A percentile compares a stretch with the other conserved stretches of the same genome.
phyloP scores from a whole-genome alignment of 2,797 vertebrate genomes.

The Sciurus carolinensis region DNA sequence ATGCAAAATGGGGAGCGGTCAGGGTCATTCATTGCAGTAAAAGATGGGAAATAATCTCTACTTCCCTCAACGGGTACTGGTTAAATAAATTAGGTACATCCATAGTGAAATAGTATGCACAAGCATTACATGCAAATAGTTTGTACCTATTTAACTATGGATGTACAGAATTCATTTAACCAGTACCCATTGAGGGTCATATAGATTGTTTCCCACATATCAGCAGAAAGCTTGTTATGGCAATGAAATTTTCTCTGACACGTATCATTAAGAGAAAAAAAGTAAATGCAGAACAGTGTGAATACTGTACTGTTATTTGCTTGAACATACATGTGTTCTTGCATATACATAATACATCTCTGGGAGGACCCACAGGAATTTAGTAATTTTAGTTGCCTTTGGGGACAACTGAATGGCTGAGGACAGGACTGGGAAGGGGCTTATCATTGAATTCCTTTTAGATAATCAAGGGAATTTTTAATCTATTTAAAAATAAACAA shows the following conservation, averaged over 20 bases:
- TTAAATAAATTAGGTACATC: conserved; percentile 34
- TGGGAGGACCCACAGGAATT: neutral
- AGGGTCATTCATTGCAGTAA: conserved; percentile 51
- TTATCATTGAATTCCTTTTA: conserved; percentile 34
- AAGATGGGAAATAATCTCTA: conserved; percentile 37
- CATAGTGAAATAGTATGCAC: neutral
- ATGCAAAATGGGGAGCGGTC: neutral
- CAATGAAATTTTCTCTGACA: neutral
- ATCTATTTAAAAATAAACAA: conserved; percentile 48
- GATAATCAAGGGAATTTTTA: neutral
- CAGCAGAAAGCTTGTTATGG: conserved; percentile 1
- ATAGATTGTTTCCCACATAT: neutral
- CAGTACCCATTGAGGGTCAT: neutral
- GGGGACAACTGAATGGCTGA: neutral
- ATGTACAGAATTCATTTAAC: conserved; percentile 38
- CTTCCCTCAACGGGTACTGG: neutral
- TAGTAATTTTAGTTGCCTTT: neutral
- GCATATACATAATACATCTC: neutral
- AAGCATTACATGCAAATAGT: no score
- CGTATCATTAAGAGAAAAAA: conserved; percentile 13
- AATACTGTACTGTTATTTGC: conserved; percentile 17
- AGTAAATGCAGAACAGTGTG: neutral
- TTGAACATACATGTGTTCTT: neutral
- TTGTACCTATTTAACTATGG: neutral
- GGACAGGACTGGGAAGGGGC: neutral